Conservation (phyloP, 2,797 vertebrate species). For the Morelia viridis region DNA sequence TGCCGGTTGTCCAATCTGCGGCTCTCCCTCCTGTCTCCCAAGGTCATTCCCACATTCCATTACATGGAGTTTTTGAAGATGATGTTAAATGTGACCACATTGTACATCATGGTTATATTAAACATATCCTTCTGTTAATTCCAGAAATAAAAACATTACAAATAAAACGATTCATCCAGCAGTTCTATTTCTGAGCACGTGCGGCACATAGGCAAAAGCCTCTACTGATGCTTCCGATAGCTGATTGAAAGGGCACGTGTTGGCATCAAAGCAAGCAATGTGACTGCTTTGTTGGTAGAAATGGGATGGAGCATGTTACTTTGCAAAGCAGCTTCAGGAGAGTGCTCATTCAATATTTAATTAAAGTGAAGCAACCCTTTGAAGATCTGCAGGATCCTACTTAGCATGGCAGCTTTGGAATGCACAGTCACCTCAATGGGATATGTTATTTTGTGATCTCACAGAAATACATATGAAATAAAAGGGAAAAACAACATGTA, state of each 20-base stretch:
- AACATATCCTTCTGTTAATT: neutral
- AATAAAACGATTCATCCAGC: neutral
- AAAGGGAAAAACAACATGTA: neutral
- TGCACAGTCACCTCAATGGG: neutral
- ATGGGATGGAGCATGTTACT: neutral
- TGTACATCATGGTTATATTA: neutral
- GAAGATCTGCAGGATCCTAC: neutral
- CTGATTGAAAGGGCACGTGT: neutral
- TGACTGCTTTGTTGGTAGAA: neutral
- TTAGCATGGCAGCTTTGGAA: neutral
- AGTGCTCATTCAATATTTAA: neutral
- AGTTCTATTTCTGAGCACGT: neutral
- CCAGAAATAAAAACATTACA: neutral
- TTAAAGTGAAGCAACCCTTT: neutral
- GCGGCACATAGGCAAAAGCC: neutral
- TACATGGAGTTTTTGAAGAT: neutral
- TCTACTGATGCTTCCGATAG: neutral
- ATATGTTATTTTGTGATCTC: neutral
- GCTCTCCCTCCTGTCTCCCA: neutral
- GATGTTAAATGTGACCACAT: neutral
- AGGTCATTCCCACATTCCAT: neutral
- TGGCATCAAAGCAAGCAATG: neutral
- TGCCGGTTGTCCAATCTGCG: neutral
- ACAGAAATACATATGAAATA: neutral
- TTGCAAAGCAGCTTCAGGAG: neutral